These are phyloP conservation scores for Sandelia bainsii DNA, from an alignment of 2,797 vertebrate species.

Conservation along the genomic window DNA sequence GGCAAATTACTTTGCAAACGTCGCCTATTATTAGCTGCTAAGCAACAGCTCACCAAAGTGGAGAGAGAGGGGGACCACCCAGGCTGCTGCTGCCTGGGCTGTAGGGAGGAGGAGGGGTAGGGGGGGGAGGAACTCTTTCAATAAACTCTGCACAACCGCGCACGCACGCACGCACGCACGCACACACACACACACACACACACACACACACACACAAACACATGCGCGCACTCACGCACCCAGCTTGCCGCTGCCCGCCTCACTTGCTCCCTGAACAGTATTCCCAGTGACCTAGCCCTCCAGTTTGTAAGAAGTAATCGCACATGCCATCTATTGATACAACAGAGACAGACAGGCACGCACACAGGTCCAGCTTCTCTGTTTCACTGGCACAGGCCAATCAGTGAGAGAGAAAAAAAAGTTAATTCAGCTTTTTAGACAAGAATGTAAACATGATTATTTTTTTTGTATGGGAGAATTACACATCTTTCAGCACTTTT, in stretches of 20 bases:
- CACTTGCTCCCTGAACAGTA: conserved; percentile 62
- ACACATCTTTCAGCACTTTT: conserved; percentile 59
- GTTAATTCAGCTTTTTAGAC: conserved; percentile 35
- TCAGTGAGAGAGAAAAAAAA: conserved; percentile 17
- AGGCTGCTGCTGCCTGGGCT: conserved; percentile 84
- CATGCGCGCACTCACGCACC: conserved; percentile 29
- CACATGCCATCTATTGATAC: conserved; percentile 79
- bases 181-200: neutral
- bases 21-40: conserved; percentile 96
- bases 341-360: conserved; percentile 49
- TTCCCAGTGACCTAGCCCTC: conserved; percentile 63
- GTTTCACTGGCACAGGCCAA: conserved; percentile 41
- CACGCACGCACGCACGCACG: conserved; percentile 21
- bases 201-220: neutral
- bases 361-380: conserved; percentile 24
- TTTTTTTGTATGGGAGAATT: conserved; percentile 26
- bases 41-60: conserved; percentile 94
- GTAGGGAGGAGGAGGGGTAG: conserved; percentile 49
- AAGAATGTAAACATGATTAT: conserved; percentile 48
- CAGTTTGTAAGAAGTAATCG: conserved; percentile 66
- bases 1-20: conserved; percentile 96
- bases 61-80: conserved; percentile 91
- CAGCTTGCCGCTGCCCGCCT: conserved; percentile 48
- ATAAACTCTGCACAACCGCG: conserved; percentile 78
- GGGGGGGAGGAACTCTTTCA: conserved; percentile 84